Percentiles rank a stretch among this genome's conserved stretches.
Conservation (phyloP, 2,113 vertebrate genomes). For the Vulpes ferrilata region DNA sequence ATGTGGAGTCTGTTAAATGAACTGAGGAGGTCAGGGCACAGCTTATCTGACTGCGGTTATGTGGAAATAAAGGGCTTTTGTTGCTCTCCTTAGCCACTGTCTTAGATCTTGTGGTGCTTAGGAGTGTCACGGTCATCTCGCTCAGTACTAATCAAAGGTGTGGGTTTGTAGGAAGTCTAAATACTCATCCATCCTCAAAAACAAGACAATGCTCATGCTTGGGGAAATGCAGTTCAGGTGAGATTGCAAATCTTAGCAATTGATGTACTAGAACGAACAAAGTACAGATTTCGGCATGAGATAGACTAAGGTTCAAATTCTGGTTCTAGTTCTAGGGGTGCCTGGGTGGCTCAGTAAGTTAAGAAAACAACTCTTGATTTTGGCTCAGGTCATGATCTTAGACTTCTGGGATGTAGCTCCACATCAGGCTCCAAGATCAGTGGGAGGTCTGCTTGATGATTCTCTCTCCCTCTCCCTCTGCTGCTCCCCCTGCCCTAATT, state of each 20-base stretch:
- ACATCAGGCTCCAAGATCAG: background rate
- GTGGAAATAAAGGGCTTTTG: constrained; percentile 67
- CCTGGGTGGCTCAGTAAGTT: background rate
- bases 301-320: background rate
- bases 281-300: background rate
- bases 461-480: background rate
- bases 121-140: background rate
- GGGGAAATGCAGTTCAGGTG: background rate
- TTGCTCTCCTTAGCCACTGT: background rate
- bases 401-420: background rate
- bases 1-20: constrained; percentile 89
- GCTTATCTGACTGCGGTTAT: constrained; percentile 84
- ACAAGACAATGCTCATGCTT: background rate
- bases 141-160: background rate
- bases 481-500: background rate
- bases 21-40: constrained; percentile 88
- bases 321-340: background rate
- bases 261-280: background rate
- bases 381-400: background rate
- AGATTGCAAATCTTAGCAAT: background rate
- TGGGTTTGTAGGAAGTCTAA: background rate
- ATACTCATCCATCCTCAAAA: background rate
- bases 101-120: background rate
- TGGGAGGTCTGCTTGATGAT: background rate
- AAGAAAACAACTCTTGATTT: background rate